These are phyloP conservation scores for Centropus unirufus DNA, from an alignment of 2,113 vertebrate genomes.

Conservation along the genomic window DNA sequence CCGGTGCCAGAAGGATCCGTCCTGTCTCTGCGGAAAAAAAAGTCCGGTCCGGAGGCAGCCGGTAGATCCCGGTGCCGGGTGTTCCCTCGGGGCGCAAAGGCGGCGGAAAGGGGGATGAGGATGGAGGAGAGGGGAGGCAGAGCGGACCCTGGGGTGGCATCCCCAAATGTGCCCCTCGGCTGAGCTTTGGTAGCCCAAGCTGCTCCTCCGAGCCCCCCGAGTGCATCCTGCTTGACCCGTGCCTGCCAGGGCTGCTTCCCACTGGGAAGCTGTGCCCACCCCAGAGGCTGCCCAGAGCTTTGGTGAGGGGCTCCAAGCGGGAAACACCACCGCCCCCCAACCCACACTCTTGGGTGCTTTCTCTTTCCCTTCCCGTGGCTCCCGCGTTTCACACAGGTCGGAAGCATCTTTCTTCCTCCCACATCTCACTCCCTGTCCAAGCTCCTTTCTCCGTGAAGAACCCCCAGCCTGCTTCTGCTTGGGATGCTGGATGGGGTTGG, in stretches of 20 bases:
- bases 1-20: background rate
- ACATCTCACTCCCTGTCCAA: background rate
- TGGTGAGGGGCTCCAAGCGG: background rate
- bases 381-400: accelerated
- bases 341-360: background rate
- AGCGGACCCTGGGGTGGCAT: background rate
- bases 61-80: too few species aligned
- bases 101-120: background rate
- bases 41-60: background rate
- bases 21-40: background rate
- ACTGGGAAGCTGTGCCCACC: background rate
- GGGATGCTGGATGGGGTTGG: background rate
- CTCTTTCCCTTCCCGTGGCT: background rate
- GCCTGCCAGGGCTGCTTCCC: background rate
- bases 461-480: accelerated
- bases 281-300: background rate
- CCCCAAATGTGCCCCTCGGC: background rate
- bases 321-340: background rate
- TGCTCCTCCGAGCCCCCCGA: background rate
- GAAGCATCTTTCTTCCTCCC: background rate
- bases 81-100: background rate
- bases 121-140: background rate
- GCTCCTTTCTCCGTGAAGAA: background rate
- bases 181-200: background rate
- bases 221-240: accelerated